Evolutionary conservation across 2,113 vertebrate species (phyloP).

Genomic region (Micronycteris hirsuta): DNA sequence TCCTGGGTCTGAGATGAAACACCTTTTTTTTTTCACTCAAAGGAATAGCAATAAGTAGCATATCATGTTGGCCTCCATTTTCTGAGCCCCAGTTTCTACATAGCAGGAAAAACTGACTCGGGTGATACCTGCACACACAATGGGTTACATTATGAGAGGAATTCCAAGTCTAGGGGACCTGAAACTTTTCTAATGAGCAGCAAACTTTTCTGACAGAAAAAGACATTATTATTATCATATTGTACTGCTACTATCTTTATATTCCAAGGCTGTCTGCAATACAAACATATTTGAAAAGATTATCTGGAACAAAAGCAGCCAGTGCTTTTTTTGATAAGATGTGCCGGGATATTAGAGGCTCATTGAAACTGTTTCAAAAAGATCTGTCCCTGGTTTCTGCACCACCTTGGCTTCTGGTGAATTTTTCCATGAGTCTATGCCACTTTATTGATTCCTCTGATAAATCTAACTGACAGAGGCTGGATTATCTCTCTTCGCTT

Average conservation of each 20-base stretch:
- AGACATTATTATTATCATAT: neutral
- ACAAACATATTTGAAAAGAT: neutral
- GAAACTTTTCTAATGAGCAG: neutral
- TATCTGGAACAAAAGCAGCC: neutral
- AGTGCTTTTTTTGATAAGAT: neutral
- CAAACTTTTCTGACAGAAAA: neutral
- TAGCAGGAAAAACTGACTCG: neutral
- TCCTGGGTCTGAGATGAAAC: neutral
- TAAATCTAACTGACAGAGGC: neutral
- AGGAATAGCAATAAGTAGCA: neutral
- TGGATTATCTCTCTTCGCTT: neutral
- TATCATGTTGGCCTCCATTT: neutral
- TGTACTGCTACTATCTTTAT: neutral
- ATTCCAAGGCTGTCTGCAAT: neutral
- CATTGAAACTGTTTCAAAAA: neutral
- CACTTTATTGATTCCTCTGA: neutral
- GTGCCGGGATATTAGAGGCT: neutral
- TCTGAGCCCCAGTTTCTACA: neutral
- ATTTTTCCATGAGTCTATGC: neutral
- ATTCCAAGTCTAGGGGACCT: neutral
- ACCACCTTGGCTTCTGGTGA: neutral
- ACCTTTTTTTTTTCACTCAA: neutral
- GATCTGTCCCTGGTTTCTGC: neutral
- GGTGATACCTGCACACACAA: neutral
- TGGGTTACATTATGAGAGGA: neutral